Base-by-base conservation (phyloP, 2,888 invertebrate genomes). In the Apamea epomidion region DNA sequence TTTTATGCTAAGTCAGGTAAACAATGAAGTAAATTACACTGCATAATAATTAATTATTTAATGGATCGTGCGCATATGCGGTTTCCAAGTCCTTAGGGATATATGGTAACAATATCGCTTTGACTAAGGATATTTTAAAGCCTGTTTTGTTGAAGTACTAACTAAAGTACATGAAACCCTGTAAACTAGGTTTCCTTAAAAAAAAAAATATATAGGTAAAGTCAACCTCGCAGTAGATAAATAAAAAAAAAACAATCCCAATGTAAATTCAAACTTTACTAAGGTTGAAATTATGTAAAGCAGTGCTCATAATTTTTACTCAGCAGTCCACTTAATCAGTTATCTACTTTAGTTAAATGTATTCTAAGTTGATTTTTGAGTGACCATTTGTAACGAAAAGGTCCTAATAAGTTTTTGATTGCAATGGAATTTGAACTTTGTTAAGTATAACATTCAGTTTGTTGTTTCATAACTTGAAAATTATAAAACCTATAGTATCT, bases 61-160 rank as follows among this genome's bases (percentile, higher is more conserved):
- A 79, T 73, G 18, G 45, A 74, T 74, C 32, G 29, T 54, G 48
- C 42, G 18, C 32, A 32, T 64, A 67, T 79, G 78, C 78, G 78
- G 69, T 87, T 86, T 72, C 32, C 10, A 21, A 6, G 16, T 60
- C 72, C 71, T 12, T 37, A 65, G 45, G 69, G 69, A 70, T 64
- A 74, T 21, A n/a, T 73, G n/a, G 75, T 82, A 68, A 79, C 29
- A 32, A 58, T 62, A 86, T 72, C 42, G 51, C 51, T 58, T 51
- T 64, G 14, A 71, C 1, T 42, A 58, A 42, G 18, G 14, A 51
- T 42, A 77, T 29, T 64, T n/a, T 25, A 78, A 16, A 29, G 4
- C 18, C 42, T 48, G 7, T 45, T 80, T 69, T 48, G 18, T 75
- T 80, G 37, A n/a, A 29, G 37, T 2, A 21, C 1, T 21, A 70